Base-by-base conservation (phyloP, 2,797 vertebrate genomes). In the Podargus strigoides region DNA sequence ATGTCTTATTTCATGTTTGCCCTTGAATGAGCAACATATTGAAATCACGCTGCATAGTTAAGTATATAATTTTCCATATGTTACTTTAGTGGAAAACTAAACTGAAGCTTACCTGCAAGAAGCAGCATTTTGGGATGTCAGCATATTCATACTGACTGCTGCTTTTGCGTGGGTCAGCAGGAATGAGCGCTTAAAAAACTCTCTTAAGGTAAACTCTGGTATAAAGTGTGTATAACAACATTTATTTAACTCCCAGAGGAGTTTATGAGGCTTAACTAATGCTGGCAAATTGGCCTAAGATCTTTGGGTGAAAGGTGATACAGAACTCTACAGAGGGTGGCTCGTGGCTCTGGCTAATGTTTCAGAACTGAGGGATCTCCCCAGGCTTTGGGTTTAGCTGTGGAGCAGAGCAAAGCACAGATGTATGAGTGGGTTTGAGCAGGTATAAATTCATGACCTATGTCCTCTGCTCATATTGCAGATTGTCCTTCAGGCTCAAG, bases 41-140 rank as follows among this genome's bases (percentile, higher is more conserved):
- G 89, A 93, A 93, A 78, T 89, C 62, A 89, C 56, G n/a, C 52
- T 34, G 30, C 60, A 78, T 34, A 59, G 73, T 46, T 90, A 64
- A 85, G 49, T 58, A 46, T 72, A 44, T 77, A 28, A 85, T 83
- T 94, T 93, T 78, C 79, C 68, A 89, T 60, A 74, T 6, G 17
- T 60, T 91, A 26, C 82, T 91, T 95, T 28, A 87, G 36, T 62
- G 70, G 87, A 89, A 95, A 97, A 52, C 62, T 84, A 78, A 89
- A 87, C 76, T 19, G 68, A 64, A 28, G 34, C 50, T 97, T 91
- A 89, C 81, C 82, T 93, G 73, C 39, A 80, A 7, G 34, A 78
- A 91, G 32, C 32, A 77, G 46, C 49, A 62, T 92, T 96, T 93
- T 64, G 72, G 36, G 23, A 46, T 59, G 76, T 93, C 93, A 94